phyloP scores from a whole-genome alignment of 2,888 invertebrate species.

The Teleogryllus oceanicus region DNA sequence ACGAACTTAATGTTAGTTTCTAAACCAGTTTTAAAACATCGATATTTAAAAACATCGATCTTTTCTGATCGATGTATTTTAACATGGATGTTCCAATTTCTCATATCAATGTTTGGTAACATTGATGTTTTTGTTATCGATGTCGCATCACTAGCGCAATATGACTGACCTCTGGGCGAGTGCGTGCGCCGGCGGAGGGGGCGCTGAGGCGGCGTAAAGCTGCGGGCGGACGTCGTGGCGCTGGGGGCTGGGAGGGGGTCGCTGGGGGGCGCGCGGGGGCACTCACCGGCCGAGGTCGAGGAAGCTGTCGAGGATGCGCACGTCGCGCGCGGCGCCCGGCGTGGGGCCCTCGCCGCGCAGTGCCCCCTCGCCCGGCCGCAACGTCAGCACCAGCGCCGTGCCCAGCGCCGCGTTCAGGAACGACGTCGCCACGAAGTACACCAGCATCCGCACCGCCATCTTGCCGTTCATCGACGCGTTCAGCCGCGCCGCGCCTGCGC shows the following conservation, averaged over 20 bases:
- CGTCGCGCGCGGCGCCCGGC: constrained; percentile 33
- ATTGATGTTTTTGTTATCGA: too few species aligned
- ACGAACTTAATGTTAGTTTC: too few species aligned
- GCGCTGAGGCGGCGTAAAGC: too few species aligned
- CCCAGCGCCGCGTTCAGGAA: constrained; percentile 77
- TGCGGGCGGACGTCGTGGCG: too few species aligned
- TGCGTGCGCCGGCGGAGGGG: too few species aligned
- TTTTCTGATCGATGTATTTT: too few species aligned
- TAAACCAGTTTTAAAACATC: too few species aligned
- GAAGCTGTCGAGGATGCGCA: constrained; percentile 76
- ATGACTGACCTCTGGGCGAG: too few species aligned
- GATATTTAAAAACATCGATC: too few species aligned
- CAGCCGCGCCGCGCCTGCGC: constrained; percentile 74
- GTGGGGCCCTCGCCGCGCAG: constrained; percentile 51
- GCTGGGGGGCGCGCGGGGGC: background rate
- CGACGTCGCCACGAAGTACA: constrained; percentile 77
- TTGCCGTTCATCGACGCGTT: constrained; percentile 83
- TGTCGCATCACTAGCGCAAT: too few species aligned
- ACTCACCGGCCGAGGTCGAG: constrained; percentile 82
- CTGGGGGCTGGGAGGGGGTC: background rate
- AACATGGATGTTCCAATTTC: too few species aligned
- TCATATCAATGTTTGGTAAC: too few species aligned
- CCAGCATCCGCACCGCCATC: constrained; percentile 75
- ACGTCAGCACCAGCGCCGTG: constrained; percentile 48
- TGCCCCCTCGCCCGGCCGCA: constrained; percentile 41